These are phyloP conservation scores for Seriola dumerili DNA, from an alignment of 2,113 vertebrate species.

Conservation along the genomic window DNA sequence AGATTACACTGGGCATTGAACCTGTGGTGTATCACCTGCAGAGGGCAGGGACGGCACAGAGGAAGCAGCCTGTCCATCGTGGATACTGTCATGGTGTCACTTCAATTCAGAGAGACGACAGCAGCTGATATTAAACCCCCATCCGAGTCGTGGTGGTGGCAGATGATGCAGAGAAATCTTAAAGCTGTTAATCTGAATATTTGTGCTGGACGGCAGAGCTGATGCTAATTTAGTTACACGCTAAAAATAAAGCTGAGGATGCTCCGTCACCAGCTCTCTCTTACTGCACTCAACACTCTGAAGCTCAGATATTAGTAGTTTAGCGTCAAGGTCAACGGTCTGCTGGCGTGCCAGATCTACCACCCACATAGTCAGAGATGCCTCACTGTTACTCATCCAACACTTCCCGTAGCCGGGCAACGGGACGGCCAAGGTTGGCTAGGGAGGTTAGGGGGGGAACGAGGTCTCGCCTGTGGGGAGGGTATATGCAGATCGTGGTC, in stretches of 20 bases:
- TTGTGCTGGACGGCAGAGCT: background rate
- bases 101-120: background rate
- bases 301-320: constrained; percentile 34
- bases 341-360: constrained; percentile 34
- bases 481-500: constrained; percentile 56
- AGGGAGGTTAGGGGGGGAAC: constrained; percentile 21
- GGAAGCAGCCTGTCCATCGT: constrained; percentile 9
- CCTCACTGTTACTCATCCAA: constrained; percentile 57
- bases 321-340: constrained; percentile 52
- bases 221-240: constrained; percentile 15
- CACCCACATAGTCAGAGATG: constrained; percentile 31
- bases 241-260: constrained; percentile 30
- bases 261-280: constrained; percentile 12
- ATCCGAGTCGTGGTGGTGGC: background rate
- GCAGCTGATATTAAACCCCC: background rate
- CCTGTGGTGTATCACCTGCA: background rate
- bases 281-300: constrained; percentile 26
- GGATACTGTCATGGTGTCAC: background rate
- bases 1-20: constrained; percentile 11
- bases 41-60: constrained; percentile 2
- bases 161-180: background rate
- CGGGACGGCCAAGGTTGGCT: constrained; percentile 30
- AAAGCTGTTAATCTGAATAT: constrained; percentile 17
- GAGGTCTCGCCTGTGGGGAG: constrained; percentile 55
- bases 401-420: constrained; percentile 41